phyloP scores from a whole-genome alignment of 2,113 vertebrate species.

The Proterorhinus semilunaris region DNA sequence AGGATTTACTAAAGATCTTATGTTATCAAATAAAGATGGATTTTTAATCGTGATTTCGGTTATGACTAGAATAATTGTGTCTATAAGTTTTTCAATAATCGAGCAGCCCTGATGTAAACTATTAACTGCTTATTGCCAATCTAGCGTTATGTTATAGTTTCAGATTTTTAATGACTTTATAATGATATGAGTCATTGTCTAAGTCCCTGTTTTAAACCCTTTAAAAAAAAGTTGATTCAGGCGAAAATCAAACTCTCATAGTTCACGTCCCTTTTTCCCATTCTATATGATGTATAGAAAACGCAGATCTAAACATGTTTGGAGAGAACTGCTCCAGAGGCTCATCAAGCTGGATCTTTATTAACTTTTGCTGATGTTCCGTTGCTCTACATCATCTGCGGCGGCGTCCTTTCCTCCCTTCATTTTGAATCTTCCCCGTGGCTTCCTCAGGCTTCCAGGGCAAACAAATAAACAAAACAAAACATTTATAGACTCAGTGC shows the following conservation, averaged over 20 bases:
- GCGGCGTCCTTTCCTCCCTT: constrained; percentile 32
- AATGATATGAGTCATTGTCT: no score
- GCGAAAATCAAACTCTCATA: no score
- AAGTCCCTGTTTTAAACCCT: no score
- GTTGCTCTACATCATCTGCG: constrained; percentile 25
- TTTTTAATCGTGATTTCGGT: no score
- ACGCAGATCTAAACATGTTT: constrained; percentile 36
- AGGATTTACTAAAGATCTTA: no score
- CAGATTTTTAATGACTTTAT: no score
- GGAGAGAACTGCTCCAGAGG: constrained; percentile 18
- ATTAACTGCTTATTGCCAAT: no score
- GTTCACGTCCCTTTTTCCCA: not conserved
- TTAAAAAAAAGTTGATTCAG: not conserved
- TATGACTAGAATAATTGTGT: no score
- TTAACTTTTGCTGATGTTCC: constrained; percentile 46
- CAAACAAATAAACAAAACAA: constrained; percentile 75
- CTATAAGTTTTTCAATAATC: no score
- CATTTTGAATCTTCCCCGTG: constrained; percentile 54
- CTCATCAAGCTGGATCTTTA: constrained; percentile 31
- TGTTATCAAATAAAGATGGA: no score
- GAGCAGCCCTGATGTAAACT: no score
- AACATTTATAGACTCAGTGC: constrained; percentile 71
- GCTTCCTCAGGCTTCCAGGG: constrained; percentile 62
- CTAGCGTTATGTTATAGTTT: no score
- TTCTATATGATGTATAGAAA: not conserved